A percentile compares a stretch with the other conserved stretches of the same genome.
Evolutionary conservation across 2,797 vertebrate species (phyloP).

Genomic region (Chromobotia macracanthus): DNA sequence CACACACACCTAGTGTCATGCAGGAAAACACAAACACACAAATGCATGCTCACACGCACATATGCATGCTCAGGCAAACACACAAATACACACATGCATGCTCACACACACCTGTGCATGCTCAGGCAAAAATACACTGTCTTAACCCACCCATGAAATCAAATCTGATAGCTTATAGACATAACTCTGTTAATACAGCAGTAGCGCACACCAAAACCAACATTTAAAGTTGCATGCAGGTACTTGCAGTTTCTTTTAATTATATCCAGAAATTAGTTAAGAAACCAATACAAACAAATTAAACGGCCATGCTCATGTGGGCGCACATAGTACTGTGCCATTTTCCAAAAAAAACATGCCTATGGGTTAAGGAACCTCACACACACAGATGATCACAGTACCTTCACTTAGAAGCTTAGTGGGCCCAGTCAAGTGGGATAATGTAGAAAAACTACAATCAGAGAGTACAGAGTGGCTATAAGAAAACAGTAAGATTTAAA

Average conservation of each 20-base stretch:
- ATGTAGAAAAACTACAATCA: neutral
- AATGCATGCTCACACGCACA: conserved; percentile 35
- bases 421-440: neutral
- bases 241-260: conserved; percentile 14
- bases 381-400: neutral
- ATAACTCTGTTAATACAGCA: conserved; percentile 27
- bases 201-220: conserved; percentile 33
- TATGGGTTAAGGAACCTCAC: neutral
- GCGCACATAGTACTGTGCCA: neutral
- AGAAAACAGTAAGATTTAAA: neutral
- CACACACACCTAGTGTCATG: conserved; percentile 35
- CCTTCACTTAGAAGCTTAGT: neutral
- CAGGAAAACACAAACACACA: conserved; percentile 30
- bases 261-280: conserved; percentile 34
- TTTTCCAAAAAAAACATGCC: neutral
- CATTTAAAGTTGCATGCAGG: conserved; percentile 14
- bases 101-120: conserved; percentile 33
- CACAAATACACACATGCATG: conserved; percentile 29
- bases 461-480: neutral
- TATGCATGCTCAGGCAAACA: conserved; percentile 31
- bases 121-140: conserved; percentile 35
- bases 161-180: conserved; percentile 43
- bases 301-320: conserved; percentile 17
- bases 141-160: conserved; percentile 39
- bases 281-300: conserved; percentile 29